phyloP scores from a whole-genome alignment of 2,888 invertebrate genomes.

The Asteroscopus sphinx region DNA sequence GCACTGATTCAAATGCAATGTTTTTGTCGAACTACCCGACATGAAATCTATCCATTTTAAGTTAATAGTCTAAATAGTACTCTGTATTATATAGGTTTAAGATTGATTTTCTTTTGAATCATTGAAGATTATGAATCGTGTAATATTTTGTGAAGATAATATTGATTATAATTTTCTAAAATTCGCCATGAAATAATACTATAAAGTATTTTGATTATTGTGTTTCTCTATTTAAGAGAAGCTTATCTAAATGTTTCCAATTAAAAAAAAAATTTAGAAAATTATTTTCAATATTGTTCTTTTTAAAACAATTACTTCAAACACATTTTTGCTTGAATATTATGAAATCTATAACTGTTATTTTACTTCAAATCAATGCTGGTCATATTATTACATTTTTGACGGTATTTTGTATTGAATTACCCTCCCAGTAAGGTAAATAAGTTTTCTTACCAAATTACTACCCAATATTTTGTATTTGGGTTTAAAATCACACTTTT shows the following conservation, averaged over 20 bases:
- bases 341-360: conserved; percentile 12
- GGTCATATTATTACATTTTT: conserved; percentile 18
- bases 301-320: conserved; percentile 32
- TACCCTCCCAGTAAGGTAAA: conserved; percentile 10
- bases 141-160: conserved; percentile 35
- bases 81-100: conserved; percentile 80
- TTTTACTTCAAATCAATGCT: conserved; percentile 19
- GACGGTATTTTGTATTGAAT: neutral
- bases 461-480: conserved; percentile 1
- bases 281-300: conserved; percentile 33
- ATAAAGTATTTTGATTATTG: conserved; percentile 19
- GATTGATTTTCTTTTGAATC: conserved; percentile 65
- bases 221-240: conserved; percentile 9
- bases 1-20: conserved; percentile 12
- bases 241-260: neutral
- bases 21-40: conserved; percentile 30
- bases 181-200: conserved; percentile 20
- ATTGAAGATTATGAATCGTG: conserved; percentile 33
- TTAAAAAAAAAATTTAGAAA: conserved; percentile 1
- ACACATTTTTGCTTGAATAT: conserved; percentile 30
- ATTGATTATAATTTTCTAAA: conserved; percentile 28
- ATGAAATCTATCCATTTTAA: conserved; percentile 52
- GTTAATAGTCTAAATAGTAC: conserved; percentile 59
- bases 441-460: neutral
- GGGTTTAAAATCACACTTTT: conserved; percentile 1